These are phyloP conservation scores for Mamestra brassicae DNA, from an alignment of 2,888 invertebrate genomes.

Conservation along the genomic window DNA sequence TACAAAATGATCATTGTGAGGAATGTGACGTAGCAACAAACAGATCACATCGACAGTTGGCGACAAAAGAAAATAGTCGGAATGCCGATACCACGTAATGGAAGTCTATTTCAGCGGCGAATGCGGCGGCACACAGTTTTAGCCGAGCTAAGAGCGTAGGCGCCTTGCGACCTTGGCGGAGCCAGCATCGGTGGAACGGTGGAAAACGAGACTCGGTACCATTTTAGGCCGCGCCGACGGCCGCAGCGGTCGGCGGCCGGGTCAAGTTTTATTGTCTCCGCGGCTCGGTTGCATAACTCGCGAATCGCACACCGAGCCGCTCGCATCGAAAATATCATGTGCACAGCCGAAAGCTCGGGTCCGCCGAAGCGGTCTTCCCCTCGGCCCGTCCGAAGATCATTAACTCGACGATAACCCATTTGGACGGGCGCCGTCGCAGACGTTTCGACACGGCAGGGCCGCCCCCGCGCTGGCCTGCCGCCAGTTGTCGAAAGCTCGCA, in stretches of 20 bases:
- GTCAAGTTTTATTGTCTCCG: constrained; percentile 90
- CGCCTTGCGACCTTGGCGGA: constrained; percentile 87
- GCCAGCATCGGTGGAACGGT: constrained; percentile 83
- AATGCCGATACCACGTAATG: constrained; percentile 86
- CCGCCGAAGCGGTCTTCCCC: constrained; percentile 74
- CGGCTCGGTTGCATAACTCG: constrained; percentile 86
- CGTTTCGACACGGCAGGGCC: constrained; percentile 81
- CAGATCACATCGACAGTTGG: constrained; percentile 78
- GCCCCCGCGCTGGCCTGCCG: constrained; percentile 79
- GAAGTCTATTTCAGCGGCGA: constrained; percentile 86
- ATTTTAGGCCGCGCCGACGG: constrained; percentile 88
- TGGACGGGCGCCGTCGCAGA: constrained; percentile 84
- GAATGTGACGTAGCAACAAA: constrained; percentile 77
- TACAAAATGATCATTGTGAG: constrained; percentile 70
- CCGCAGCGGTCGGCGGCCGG: constrained; percentile 82
- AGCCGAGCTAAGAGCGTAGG: constrained; percentile 88
- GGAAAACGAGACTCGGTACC: constrained; percentile 88
- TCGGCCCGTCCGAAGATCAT: constrained; percentile 83
- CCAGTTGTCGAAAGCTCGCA: constrained; percentile 76
- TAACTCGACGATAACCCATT: constrained; percentile 87
- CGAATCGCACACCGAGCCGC: constrained; percentile 76
- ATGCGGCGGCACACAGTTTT: constrained; percentile 85
- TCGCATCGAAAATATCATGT: constrained; percentile 84
- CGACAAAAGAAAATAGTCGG: constrained; percentile 86
- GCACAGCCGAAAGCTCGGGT: constrained; percentile 64